Percentiles rank a stretch among this genome's conserved stretches.
Conservation (phyloP, 2,888 invertebrate species). For the Fragum sueziense region DNA sequence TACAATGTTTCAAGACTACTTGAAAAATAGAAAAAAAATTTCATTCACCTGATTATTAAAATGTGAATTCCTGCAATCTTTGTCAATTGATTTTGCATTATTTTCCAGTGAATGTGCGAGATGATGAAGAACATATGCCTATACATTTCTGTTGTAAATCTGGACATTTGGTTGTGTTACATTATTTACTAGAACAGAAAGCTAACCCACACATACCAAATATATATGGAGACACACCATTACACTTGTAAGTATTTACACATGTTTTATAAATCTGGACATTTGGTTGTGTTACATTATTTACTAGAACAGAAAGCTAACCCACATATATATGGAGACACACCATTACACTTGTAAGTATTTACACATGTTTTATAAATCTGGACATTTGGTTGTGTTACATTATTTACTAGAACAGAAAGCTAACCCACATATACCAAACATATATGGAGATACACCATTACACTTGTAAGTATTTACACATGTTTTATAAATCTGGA, state of each 20-base stretch:
- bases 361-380: conserved; percentile 82
- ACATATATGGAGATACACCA: conserved; percentile 83
- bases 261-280: conserved; percentile 83
- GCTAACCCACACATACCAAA: conserved; percentile 80
- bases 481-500: conserved; percentile 83
- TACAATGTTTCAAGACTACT: too few relatives aligned
- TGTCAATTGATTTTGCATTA: too few relatives aligned
- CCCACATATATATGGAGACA: conserved; percentile 82
- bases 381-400: conserved; percentile 82
- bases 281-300: conserved; percentile 80
- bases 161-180: conserved; percentile 81
- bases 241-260: conserved; percentile 82
- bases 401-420: conserved; percentile 81
- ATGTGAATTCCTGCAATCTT: too few relatives aligned
- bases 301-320: conserved; percentile 79
- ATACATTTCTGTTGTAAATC: conserved; percentile 83
- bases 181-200: conserved; percentile 79
- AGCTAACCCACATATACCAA: conserved; percentile 77
- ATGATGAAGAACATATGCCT: conserved; percentile 83
- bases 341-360: conserved; percentile 82
- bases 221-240: conserved; percentile 83
- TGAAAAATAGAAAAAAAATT: too few relatives aligned
- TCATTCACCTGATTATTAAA: too few relatives aligned
- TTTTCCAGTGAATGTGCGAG: conserved; percentile 81
- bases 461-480: conserved; percentile 81